Evolutionary conservation across 2,113 vertebrate genomes (phyloP).

Genomic region (Psittacus erithacus): DNA sequence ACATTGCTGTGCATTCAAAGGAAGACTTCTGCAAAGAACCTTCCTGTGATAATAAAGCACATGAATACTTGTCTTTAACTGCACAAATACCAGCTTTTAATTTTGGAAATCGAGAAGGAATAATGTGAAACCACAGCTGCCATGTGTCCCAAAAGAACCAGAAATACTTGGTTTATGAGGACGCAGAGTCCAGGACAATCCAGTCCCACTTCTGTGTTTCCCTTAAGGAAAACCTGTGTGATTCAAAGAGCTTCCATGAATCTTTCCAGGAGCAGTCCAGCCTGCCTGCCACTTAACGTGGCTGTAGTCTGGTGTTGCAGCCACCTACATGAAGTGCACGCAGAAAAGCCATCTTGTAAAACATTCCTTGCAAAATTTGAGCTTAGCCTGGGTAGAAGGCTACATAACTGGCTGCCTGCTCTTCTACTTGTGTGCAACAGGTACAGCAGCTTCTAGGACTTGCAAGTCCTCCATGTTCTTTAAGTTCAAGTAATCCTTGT

Average conservation of each 20-base stretch:
- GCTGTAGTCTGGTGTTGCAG: background rate
- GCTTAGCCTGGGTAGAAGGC: background rate
- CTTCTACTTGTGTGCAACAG: background rate
- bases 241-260: background rate
- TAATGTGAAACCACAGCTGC: background rate
- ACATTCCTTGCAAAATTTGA: background rate
- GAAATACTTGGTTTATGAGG: background rate
- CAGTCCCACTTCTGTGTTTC: background rate
- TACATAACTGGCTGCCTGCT: background rate
- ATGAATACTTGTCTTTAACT: background rate
- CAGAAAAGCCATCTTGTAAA: background rate
- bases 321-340: fast-evolving
- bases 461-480: background rate
- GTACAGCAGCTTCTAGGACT: background rate
- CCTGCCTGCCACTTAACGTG: background rate
- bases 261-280: background rate
- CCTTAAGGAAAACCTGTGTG: background rate
- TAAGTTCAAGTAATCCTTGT: background rate
- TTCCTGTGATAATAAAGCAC: background rate
- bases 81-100: background rate
- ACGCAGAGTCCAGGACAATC: background rate
- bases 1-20: background rate
- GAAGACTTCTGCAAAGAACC: fast-evolving
- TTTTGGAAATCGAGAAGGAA: background rate
- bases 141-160: background rate